phyloP scores from a whole-genome alignment of 1,140 invertebrate species.

The Geopemphigus sp. region DNA sequence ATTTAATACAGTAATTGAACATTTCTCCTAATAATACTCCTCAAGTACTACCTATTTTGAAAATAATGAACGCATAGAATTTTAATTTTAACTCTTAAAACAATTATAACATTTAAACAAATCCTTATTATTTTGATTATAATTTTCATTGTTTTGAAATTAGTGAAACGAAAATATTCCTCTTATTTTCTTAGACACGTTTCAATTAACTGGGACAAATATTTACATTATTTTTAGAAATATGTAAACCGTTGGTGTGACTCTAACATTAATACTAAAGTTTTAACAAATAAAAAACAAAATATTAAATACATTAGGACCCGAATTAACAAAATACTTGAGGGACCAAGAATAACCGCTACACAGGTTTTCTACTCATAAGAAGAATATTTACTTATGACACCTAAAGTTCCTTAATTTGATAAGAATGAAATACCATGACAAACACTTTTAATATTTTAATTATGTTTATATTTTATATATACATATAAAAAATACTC shows the following conservation, averaged over 20 bases:
- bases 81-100: conserved; percentile 14
- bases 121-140: conserved; percentile 23
- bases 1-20: conserved; percentile 42
- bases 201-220: conserved; percentile 26
- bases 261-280: conserved; percentile 43
- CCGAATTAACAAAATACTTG: conserved; percentile 47
- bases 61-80: background rate
- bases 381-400: conserved; percentile 41
- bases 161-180: background rate
- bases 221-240: conserved; percentile 24
- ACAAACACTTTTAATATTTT: conserved; percentile 45
- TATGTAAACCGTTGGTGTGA: conserved; percentile 27
- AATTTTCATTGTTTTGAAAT: conserved; percentile 15
- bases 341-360: conserved; percentile 46
- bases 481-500: conserved; percentile 34
- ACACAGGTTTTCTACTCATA: conserved; percentile 43
- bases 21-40: conserved; percentile 47
- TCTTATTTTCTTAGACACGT: conserved; percentile 11
- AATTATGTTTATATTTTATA: conserved; percentile 44
- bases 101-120: conserved; percentile 18
- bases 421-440: conserved; percentile 49
- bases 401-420: conserved; percentile 48
- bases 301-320: conserved; percentile 43
- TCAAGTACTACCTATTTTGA: conserved; percentile 36
- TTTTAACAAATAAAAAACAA: conserved; percentile 38